phyloP scores from a whole-genome alignment of 2,888 invertebrate species.

The Brachypterus glaber region DNA sequence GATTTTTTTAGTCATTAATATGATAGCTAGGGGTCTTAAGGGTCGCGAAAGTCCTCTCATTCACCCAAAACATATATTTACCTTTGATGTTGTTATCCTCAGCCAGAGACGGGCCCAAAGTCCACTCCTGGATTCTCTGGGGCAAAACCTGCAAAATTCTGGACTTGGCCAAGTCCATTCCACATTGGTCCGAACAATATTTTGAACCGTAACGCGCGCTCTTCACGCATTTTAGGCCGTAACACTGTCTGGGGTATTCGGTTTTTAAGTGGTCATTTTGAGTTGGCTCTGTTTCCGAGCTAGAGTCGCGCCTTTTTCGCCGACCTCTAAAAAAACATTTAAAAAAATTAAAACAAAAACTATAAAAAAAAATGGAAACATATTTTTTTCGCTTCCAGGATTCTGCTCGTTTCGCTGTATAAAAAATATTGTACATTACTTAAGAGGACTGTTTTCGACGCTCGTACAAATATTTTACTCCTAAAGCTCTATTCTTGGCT shows the following conservation, averaged over 20 bases:
- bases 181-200: constrained; percentile 90
- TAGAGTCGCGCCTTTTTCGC: constrained; percentile 35
- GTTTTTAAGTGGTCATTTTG: constrained; percentile 48
- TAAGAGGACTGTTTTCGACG: too few relatives aligned
- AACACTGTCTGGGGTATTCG: constrained; percentile 69
- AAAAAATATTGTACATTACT: too few relatives aligned
- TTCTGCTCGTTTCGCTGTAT: too few relatives aligned
- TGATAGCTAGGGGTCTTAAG: too few relatives aligned
- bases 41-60: background rate
- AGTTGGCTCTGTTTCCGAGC: constrained; percentile 40
- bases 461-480: too few relatives aligned
- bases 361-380: background rate
- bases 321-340: constrained; percentile 30
- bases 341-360: constrained; percentile 1
- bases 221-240: constrained; percentile 78
- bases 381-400: too few relatives aligned
- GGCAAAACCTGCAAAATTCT: constrained; percentile 66
- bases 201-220: constrained; percentile 72
- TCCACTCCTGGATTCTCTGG: constrained; percentile 84
- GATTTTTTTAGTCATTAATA: too few relatives aligned
- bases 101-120: constrained; percentile 72
- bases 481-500: too few relatives aligned
- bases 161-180: constrained; percentile 75
- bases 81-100: constrained; percentile 61
- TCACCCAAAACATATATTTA: constrained; percentile 16